Base-by-base conservation (phyloP, 2,113 vertebrate genomes). In the Neofelis nebulosa region DNA sequence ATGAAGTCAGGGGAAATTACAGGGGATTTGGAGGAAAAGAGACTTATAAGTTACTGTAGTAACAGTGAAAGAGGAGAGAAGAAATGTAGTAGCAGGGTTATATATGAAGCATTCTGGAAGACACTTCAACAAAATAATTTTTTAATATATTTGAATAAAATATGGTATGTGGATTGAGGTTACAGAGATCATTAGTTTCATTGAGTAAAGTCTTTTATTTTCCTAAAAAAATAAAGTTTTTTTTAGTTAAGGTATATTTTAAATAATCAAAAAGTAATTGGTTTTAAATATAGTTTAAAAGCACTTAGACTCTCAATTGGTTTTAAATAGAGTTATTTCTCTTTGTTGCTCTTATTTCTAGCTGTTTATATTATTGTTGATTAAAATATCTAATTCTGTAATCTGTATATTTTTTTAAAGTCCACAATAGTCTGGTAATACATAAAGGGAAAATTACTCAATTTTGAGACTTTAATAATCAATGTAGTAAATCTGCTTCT, bases 391-490 rank as follows among this genome's bases (percentile, higher is more conserved):
- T 80, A 33, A 29, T 29, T 61, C 63, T 15, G 0, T 31, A 94
- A 89, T 52, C 4, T 63, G 52, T 78, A 2, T 45, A 57, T n/a
- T 65, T 55, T 41, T 63, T 66, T 55, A 18, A 41, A 41, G 12
- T 57, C 33, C 4, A 25, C 65, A 90, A 61, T 81, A 52, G 2
- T 50, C 45, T 71, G 15, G 45, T 94, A 89, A 74, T 55, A 52
- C 31, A 66, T 68, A 65, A 23, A 65, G 68, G 27, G 15, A 73
- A 86, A 79, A 52, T 61, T 88, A 14, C 12, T 91, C 23, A 63
- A 31, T 92, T 95, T 86, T 73, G 23, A 91, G 25, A 71, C 10
- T 78, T 82, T 66, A 65, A 86, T 95, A 91, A 82, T 82, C 87
- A 95, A 31, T 23, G 38, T 2, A 93, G 1, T 55, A 61, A 61